phyloP scores from a whole-genome alignment of 1,140 invertebrate genomes.

The Papilio xuthus region DNA sequence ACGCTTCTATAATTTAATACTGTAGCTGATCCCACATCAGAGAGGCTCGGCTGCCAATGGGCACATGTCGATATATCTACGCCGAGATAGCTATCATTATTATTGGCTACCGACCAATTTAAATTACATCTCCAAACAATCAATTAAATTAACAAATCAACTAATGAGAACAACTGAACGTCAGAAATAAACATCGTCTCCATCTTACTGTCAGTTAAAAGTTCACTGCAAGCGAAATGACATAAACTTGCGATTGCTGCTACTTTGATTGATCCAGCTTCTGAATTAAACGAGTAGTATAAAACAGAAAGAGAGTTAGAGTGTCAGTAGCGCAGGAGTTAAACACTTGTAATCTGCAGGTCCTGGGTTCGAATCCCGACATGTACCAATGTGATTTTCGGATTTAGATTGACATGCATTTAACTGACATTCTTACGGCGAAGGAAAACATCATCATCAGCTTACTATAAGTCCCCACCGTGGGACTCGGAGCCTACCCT shows the following conservation, averaged over 20 bases:
- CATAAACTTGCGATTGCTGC: background rate
- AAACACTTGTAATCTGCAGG: too few species aligned
- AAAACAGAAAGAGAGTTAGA: background rate
- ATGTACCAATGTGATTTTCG: too few species aligned
- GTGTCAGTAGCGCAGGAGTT: too few species aligned
- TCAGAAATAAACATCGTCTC: slow-evolving; percentile 13
- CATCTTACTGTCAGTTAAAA: slow-evolving; percentile 3
- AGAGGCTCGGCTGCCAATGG: background rate
- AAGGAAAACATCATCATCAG: too few species aligned
- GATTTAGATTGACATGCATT: too few species aligned
- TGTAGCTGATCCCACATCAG: background rate
- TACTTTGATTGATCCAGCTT: background rate
- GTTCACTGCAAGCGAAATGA: background rate
- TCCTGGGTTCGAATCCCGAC: too few species aligned
- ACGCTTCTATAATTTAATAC: slow-evolving; percentile 30
- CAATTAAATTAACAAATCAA: slow-evolving; percentile 26
- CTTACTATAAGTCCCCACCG: too few species aligned
- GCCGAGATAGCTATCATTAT: slow-evolving; percentile 7
- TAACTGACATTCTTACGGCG: too few species aligned
- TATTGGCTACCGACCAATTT: slow-evolving; percentile 15
- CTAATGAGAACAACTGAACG: slow-evolving; percentile 19
- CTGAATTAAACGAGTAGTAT: background rate
- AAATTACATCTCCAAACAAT: slow-evolving; percentile 10
- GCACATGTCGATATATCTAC: background rate
- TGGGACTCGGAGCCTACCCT: too few species aligned